Evolutionary conservation across 2,113 vertebrate species (phyloP).

Genomic region (Maylandia zebra): DNA sequence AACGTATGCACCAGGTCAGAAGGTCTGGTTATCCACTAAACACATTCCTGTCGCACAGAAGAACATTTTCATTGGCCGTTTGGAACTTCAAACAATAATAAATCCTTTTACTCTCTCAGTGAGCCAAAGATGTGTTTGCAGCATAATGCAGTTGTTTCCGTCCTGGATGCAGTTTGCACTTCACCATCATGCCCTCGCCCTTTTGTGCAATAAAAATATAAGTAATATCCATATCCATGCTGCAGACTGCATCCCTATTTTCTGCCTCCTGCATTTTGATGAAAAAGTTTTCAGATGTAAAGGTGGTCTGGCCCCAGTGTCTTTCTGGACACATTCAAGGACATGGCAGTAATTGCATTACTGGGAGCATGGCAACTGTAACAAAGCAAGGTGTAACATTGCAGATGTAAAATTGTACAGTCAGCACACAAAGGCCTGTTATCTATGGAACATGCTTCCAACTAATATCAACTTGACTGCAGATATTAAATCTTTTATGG

Average conservation of each 20-base stretch:
- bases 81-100: not conserved
- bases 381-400: not conserved
- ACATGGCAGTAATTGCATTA: not conserved
- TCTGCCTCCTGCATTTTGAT: not conserved
- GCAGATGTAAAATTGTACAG: not conserved
- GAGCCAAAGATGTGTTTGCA: not conserved
- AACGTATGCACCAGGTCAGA: not conserved
- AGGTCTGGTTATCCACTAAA: not conserved
- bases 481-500: not conserved
- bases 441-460: not conserved
- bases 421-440: not conserved
- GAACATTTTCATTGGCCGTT: not conserved
- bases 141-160: not conserved
- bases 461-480: not conserved
- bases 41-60: not conserved
- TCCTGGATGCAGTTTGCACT: not conserved
- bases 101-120: not conserved
- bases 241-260: not conserved
- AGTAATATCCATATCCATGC: not conserved
- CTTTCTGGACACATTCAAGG: not conserved
- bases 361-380: not conserved
- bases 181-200: not conserved
- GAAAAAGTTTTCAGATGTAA: not conserved
- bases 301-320: accelerated
- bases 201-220: not conserved